phyloP scores from a whole-genome alignment of 2,888 invertebrate genomes.

The Diarsia mendica region DNA sequence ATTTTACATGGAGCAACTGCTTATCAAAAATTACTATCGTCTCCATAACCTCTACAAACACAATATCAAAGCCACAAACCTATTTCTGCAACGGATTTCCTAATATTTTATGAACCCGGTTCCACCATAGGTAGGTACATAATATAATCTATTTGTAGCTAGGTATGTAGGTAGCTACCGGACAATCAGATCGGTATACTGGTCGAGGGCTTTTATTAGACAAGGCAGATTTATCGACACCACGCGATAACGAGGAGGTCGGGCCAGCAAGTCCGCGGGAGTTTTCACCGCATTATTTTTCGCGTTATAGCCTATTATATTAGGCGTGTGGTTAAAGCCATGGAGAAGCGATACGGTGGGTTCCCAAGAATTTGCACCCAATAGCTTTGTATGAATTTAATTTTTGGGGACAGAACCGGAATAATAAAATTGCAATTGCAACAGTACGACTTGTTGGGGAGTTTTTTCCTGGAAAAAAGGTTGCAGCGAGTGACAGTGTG shows the following conservation, averaged over 20 bases:
- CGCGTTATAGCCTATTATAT: no score
- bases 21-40: background rate
- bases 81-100: slow-evolving; percentile 13
- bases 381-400: no score
- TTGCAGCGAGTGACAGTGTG: no score
- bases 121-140: slow-evolving; percentile 3
- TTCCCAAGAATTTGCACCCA: no score
- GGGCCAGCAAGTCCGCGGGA: slow-evolving; percentile 8
- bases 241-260: slow-evolving; percentile 20
- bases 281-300: no score
- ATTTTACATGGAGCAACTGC: background rate
- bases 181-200: slow-evolving; percentile 45
- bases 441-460: no score
- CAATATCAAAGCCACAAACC: slow-evolving; percentile 1
- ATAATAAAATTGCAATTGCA: no score
- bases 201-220: slow-evolving; percentile 60
- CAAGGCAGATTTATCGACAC: slow-evolving; percentile 61
- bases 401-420: no score
- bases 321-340: no score
- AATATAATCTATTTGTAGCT: slow-evolving; percentile 39
- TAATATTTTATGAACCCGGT: slow-evolving; percentile 33
- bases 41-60: background rate
- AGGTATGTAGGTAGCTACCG: slow-evolving; percentile 29
- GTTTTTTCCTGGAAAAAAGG: no score
- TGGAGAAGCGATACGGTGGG: background rate